Percentiles rank a stretch among this genome's conserved stretches.
Evolutionary conservation across 2,797 vertebrate genomes (phyloP).

Genomic region (Atherinosoma microstoma): DNA sequence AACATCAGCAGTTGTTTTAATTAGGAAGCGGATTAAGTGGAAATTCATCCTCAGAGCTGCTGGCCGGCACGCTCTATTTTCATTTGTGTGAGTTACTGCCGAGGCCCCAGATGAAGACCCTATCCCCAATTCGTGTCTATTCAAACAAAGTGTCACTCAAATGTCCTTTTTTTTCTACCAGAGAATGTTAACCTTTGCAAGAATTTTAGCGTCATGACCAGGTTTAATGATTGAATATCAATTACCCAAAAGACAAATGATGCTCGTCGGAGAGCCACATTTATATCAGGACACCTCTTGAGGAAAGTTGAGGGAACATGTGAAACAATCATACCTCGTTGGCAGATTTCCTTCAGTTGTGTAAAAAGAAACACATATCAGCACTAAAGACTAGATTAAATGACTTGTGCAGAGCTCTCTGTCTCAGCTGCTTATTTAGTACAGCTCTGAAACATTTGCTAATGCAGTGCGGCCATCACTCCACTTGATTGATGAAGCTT

Average conservation of each 20-base stretch:
- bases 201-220: not conserved
- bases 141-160: constrained; percentile 59
- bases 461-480: constrained; percentile 56
- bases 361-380: constrained; percentile 43
- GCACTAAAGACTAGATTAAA: constrained; percentile 46
- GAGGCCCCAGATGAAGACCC: constrained; percentile 45
- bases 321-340: constrained; percentile 20
- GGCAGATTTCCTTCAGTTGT: constrained; percentile 28
- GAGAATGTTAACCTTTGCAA: not conserved
- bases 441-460: constrained; percentile 42
- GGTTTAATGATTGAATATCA: constrained; percentile 26
- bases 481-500: constrained; percentile 62
- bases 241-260: constrained; percentile 41
- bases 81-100: constrained; percentile 58
- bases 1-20: constrained; percentile 73
- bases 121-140: constrained; percentile 17
- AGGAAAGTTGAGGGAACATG: constrained; percentile 7
- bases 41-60: constrained; percentile 45
- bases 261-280: not conserved
- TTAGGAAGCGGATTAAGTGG: constrained; percentile 65
- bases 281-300: constrained; percentile 1
- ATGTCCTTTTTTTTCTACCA: constrained; percentile 18
- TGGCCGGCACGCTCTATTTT: constrained; percentile 55
- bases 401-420: constrained; percentile 9
- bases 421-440: constrained; percentile 45